Conservation (phyloP, 2,113 vertebrate genomes). For the Macheiramphus alcinus region DNA sequence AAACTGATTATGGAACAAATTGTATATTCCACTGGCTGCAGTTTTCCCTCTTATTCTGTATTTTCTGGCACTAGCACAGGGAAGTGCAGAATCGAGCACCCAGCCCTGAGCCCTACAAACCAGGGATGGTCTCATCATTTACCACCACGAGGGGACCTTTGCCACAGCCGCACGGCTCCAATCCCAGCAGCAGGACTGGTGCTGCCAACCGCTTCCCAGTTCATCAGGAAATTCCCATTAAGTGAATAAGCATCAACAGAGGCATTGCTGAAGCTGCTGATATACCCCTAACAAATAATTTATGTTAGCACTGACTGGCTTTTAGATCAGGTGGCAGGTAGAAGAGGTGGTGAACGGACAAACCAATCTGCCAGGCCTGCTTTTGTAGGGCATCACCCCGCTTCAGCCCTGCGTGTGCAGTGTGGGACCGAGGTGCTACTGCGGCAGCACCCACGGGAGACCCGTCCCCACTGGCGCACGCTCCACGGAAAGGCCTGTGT, state of each 20-base stretch:
- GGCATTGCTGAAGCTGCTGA: accelerated
- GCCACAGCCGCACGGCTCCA: background rate
- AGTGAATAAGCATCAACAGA: accelerated
- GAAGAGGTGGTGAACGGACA: background rate
- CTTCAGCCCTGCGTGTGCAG: background rate
- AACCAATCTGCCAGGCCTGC: background rate
- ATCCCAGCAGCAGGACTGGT: background rate
- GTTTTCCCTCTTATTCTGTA: background rate
- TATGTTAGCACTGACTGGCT: accelerated
- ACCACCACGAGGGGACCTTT: background rate
- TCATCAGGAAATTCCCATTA: accelerated
- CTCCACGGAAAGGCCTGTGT: background rate
- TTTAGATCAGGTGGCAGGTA: background rate
- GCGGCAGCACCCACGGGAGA: background rate
- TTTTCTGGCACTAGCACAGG: background rate
- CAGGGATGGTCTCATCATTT: background rate
- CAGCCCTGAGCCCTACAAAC: background rate
- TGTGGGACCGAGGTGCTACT: background rate
- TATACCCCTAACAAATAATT: accelerated
- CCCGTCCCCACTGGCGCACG: accelerated
- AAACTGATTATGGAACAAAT: slow-evolving; percentile 29
- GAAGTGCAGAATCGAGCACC: accelerated
- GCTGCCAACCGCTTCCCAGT: background rate
- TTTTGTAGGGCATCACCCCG: background rate
- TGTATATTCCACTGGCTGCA: background rate